Evolutionary conservation across 2,888 invertebrate genomes (phyloP).

Genomic region (Chloroclystis v-ata): DNA sequence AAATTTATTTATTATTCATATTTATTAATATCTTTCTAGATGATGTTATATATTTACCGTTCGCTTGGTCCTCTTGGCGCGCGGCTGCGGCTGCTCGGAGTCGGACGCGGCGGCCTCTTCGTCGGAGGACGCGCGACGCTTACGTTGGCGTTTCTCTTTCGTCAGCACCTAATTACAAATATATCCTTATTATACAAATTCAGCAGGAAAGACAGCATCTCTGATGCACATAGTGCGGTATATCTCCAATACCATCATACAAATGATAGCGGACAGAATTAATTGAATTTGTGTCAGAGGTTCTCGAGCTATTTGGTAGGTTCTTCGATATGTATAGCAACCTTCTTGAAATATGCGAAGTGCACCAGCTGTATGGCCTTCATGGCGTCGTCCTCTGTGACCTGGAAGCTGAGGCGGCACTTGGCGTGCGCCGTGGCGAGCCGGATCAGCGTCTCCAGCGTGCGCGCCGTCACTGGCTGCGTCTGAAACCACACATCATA

Average conservation of each 20-base stretch:
- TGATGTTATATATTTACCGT: constrained; percentile 48
- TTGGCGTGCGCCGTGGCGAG: constrained; percentile 98
- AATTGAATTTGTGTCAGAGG: too few species aligned
- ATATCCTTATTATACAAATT: neutral
- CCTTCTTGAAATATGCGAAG: constrained; percentile 97
- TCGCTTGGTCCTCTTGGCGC: constrained; percentile 60
- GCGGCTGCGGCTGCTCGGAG: constrained; percentile 44
- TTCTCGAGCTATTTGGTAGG: too few species aligned
- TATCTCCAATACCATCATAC: too few species aligned
- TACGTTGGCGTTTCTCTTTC: constrained; percentile 83
- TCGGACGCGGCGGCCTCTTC: constrained; percentile 64
- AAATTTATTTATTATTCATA: too few species aligned
- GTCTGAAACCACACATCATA: constrained; percentile 79
- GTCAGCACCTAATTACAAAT: constrained; percentile 73
- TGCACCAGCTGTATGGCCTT: constrained; percentile 97
- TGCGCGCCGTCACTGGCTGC: constrained; percentile 97
- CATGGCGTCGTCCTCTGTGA: constrained; percentile 89
- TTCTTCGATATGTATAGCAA: too few species aligned
- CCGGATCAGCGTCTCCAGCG: constrained; percentile 97
- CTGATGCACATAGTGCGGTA: too few species aligned
- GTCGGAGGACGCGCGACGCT: constrained; percentile 78
- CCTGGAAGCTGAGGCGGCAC: constrained; percentile 91
- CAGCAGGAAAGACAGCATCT: too few species aligned
- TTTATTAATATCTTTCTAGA: too few species aligned
- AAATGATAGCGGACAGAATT: too few species aligned